Base-by-base conservation (phyloP, 2,888 invertebrate genomes). In the Aphrophora alni region DNA sequence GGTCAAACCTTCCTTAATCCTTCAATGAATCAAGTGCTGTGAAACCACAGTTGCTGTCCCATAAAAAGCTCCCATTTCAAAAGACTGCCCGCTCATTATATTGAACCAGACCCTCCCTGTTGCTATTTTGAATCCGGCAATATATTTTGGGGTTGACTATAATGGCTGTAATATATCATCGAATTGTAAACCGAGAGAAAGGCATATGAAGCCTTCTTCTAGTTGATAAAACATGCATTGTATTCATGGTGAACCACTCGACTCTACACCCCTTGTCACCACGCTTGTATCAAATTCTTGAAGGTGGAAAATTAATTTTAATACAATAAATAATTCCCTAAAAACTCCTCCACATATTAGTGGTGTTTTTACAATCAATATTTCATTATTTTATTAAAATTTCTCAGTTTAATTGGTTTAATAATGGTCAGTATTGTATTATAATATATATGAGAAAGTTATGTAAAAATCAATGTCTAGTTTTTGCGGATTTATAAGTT, bases 21-120 rank as follows among this genome's bases (percentile, higher is more conserved):
- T 59, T 59, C 59, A 59, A 59, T 59, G 59, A 59, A 59, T 59
- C 59, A 59, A 59, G 59, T 59, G 59, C 59, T 21, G 59, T 59
- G 59, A 59, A 59, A 59, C 59, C 59, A 59, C 59, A 59, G 59
- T 59, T 59, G 59, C 59, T 21, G 59, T 21, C 59, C 21, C 59
- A 59, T 59, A 59, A 59, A 59, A 59, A 59, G 59, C 59, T 59
- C 21, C 21, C 59, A 21, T 59, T 59, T 59, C 59, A 59, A 59
- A 59, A 59, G 59, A 21, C 59, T 59, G 59, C 21, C 59, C 59
- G 59, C 59, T 59, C 59, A 59, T 59, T 59, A 59, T 59, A 59
- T 21, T 59, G 59, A n/a, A 8, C n/a, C 2, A 21, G 59, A 21
- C 59, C 59, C 59, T 59, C 59, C 59, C 59, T 59, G 59, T 59